Conservation (phyloP, 2,797 vertebrate species). For the Falco naumanni region DNA sequence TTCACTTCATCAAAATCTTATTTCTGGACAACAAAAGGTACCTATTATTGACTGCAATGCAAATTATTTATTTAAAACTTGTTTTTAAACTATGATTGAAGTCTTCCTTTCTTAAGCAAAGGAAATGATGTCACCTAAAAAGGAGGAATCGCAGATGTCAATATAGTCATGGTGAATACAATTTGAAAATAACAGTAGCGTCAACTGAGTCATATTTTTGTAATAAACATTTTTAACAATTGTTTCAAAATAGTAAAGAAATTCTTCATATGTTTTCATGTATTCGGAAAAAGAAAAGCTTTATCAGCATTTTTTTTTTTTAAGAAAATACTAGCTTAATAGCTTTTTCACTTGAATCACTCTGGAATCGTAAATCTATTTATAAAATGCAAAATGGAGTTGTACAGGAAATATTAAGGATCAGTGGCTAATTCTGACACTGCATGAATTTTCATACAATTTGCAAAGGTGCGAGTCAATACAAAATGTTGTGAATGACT, state of each 20-base stretch:
- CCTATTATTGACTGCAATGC: not conserved
- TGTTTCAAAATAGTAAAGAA: not conserved
- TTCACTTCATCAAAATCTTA: not conserved
- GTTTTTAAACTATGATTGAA: not conserved
- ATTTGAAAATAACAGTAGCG: not conserved
- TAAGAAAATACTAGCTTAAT: not conserved
- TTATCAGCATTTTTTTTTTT: not conserved
- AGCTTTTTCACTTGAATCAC: not conserved
- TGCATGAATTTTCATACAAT: slow-evolving; percentile 59
- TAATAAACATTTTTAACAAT: not conserved
- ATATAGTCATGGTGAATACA: not conserved
- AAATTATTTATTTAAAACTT: not conserved
- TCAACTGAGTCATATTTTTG: not conserved
- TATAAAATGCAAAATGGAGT: slow-evolving; percentile 12
- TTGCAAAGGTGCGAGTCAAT: slow-evolving; percentile 29
- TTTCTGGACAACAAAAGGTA: not conserved
- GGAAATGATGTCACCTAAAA: not conserved
- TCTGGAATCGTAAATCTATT: slow-evolving; percentile 22
- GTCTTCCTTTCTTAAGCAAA: not conserved
- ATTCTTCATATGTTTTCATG: not conserved
- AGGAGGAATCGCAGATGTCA: not conserved
- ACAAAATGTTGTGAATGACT: slow-evolving; percentile 50
- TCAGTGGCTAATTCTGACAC: slow-evolving; percentile 40
- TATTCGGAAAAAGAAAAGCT: not conserved
- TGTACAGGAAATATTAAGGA: slow-evolving; percentile 20